phyloP scores from a whole-genome alignment of 2,888 invertebrate species.

The Napeogenes sylphis region DNA sequence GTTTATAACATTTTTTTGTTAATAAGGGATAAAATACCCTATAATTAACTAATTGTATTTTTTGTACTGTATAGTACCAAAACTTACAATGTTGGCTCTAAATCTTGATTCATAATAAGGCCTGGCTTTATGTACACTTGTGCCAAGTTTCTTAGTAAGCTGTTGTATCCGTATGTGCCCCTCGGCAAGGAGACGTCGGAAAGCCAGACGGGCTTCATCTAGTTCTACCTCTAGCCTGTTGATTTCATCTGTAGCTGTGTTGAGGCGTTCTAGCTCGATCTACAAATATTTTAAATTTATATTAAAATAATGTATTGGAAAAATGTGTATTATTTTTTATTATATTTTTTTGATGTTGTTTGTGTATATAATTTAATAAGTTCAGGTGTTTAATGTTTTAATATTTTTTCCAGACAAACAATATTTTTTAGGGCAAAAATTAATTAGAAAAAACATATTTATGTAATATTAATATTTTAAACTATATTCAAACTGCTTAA shows the following conservation, averaged over 20 bases:
- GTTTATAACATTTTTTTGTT: too few relatives aligned
- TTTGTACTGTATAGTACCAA: neutral
- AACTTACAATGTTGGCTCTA: slow-evolving; percentile 85
- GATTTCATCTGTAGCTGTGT: slow-evolving; percentile 94
- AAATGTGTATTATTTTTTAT: too few relatives aligned
- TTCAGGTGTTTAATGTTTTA: too few relatives aligned
- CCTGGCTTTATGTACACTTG: slow-evolving; percentile 90
- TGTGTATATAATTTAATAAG: too few relatives aligned
- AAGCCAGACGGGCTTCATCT: slow-evolving; percentile 90
- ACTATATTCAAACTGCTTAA: neutral
- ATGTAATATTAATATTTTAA: neutral
- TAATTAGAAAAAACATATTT: neutral
- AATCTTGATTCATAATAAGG: slow-evolving; percentile 94
- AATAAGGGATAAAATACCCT: too few relatives aligned
- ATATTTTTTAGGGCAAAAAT: neutral
- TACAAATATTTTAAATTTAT: slow-evolving; percentile 8
- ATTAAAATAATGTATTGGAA: too few relatives aligned
- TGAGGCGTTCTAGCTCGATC: slow-evolving; percentile 91
- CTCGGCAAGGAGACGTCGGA: slow-evolving; percentile 88
- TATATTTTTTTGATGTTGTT: too few relatives aligned
- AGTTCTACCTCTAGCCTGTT: slow-evolving; percentile 93
- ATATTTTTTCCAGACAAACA: too few relatives aligned
- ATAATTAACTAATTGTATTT: too few relatives aligned
- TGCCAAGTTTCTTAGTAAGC: slow-evolving; percentile 88
- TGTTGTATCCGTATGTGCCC: slow-evolving; percentile 89